Conservation (phyloP, 2,113 vertebrate species). For the Carassius auratus region DNA sequence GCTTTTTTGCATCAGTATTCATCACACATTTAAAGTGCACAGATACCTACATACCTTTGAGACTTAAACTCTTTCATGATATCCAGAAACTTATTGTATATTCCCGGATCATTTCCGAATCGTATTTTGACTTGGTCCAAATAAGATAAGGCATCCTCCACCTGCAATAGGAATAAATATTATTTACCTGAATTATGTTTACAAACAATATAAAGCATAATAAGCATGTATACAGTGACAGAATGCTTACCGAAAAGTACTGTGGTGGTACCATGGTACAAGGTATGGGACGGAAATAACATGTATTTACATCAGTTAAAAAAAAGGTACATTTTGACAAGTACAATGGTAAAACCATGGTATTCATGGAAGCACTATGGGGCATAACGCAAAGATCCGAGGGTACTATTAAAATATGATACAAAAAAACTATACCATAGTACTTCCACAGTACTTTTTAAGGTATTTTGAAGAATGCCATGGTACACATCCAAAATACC, state of each 20-base stretch:
- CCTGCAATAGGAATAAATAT: slow-evolving; percentile 69
- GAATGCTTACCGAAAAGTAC: neutral
- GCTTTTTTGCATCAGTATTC: neutral
- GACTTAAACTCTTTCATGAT: slow-evolving; percentile 99
- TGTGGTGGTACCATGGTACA: neutral
- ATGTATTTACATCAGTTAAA: neutral
- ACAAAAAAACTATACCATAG: neutral
- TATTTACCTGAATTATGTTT: neutral
- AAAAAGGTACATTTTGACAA: neutral
- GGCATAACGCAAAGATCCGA: neutral
- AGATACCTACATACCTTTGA: slow-evolving; percentile 82
- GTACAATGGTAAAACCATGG: neutral
- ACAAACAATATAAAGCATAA: neutral
- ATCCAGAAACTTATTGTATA: slow-evolving; percentile 97
- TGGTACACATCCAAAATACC: neutral
- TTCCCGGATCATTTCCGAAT: slow-evolving; percentile 94
- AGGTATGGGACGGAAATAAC: neutral
- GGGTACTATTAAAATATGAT: neutral
- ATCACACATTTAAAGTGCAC: neutral
- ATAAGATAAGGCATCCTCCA: slow-evolving; percentile 96
- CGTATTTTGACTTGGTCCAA: slow-evolving; percentile 98
- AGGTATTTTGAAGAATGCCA: neutral
- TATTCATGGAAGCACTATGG: neutral
- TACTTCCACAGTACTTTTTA: neutral
- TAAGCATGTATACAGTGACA: neutral